These are phyloP conservation scores for Pangasius mekongensis DNA, from an alignment of 2,797 vertebrate genomes.

Conservation along the genomic window DNA sequence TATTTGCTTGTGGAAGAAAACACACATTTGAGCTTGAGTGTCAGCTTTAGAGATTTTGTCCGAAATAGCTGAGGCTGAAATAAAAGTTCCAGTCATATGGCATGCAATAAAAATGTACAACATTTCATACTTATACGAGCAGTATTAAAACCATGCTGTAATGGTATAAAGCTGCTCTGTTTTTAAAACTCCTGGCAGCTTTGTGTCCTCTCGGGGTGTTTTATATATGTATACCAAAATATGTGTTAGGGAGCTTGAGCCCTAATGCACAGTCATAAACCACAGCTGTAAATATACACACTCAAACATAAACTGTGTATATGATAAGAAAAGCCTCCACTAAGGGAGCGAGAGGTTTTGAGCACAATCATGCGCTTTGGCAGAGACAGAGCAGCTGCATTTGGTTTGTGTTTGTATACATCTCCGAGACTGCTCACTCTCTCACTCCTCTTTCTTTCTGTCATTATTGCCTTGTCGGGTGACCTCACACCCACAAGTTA, in stretches of 20 bases:
- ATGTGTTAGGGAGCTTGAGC: neutral
- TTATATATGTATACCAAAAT: constrained; percentile 5
- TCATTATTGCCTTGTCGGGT: constrained; percentile 44
- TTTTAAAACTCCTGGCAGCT: constrained; percentile 28
- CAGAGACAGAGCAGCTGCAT: constrained; percentile 69
- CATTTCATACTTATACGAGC: neutral
- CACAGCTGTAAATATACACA: constrained; percentile 24
- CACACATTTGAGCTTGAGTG: neutral
- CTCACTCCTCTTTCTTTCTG: constrained; percentile 14
- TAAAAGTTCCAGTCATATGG: neutral
- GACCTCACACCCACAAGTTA: constrained; percentile 63
- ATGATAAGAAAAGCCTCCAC: neutral
- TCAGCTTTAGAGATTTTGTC: neutral
- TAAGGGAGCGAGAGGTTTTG: neutral
- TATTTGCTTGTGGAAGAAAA: neutral
- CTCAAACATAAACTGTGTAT: constrained; percentile 25
- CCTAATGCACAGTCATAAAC: constrained; percentile 30
- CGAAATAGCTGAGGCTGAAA: neutral
- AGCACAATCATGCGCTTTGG: constrained; percentile 51
- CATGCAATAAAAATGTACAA: neutral
- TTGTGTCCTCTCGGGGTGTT: constrained; percentile 16
- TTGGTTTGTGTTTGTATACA: constrained; percentile 72
- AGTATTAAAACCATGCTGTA: neutral
- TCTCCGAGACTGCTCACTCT: constrained; percentile 33
- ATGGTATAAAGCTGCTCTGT: constrained; percentile 7